Base-by-base conservation (phyloP, 1,140 invertebrate genomes). In the Drosophila sp. region DNA sequence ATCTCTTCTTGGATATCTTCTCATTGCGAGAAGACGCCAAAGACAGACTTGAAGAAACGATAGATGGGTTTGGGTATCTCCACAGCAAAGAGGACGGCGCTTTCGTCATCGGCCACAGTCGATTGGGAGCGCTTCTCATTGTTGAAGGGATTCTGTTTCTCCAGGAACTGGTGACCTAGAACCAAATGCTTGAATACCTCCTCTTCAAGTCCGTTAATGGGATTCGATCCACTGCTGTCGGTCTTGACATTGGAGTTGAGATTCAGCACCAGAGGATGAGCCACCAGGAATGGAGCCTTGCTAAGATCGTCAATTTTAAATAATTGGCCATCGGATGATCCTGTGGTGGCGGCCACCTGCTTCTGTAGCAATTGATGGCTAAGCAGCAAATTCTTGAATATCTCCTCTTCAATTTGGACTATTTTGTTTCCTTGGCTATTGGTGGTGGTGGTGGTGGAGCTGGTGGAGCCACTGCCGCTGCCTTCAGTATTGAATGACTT, bases 11-110 rank as follows among this genome's bases (percentile, higher is more conserved):
- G 25, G 8, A 1, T 3, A 6, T 5, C 7, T 41, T 17, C 1
- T 70, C 29, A 86, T 23, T 83, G 60, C 3, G 83, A 71, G 65
- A 87, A 87, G 17, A 78, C 83, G 0, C 84, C 79, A 30, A 87
- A 73, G 56, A 86, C 69, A 3, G 76, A 78, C 29, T 83, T 86
- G 35, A 86, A 86, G 65, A 86, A 86, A 29, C 83, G 83, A 50
- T 87, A 86, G 33, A 87, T 86, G 40, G 83, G 76, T 17, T 86
- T 87, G 0, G 83, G 83, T 29, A 86, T 86, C 62, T 86, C 83
- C 29, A 86, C 83, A 50, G 83, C 83, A 10, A 86, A 86, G 5
- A 86, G 62, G 1, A 86, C 83, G 6, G 79, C 56, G 30, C 66
- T 79, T 23, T 87, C 83, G 30, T 87, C 79, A n/a, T 47, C 54